Base-by-base conservation (phyloP, 2,888 invertebrate genomes). In the Chrysopilus asiliformis region DNA sequence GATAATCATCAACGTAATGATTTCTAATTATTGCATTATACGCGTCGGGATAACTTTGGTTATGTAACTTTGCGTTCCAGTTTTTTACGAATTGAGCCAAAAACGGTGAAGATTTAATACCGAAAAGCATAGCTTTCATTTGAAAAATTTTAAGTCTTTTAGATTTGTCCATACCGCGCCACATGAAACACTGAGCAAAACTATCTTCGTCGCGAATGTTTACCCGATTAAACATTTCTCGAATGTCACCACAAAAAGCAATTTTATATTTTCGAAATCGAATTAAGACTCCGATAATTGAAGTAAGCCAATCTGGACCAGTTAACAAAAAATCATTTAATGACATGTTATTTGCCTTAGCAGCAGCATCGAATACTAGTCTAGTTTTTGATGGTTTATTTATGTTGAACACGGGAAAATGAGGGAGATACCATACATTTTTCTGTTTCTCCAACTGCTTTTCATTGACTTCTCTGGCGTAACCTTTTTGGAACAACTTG, bases 191-290 rank as follows among this genome's bases (percentile, higher is more conserved):
- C n/a, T n/a, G n/a, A n/a, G n/a, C n/a, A n/a, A n/a, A n/a, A n/a
- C n/a, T n/a, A n/a, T n/a, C n/a, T n/a, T n/a, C n/a, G n/a, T n/a
- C n/a, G n/a, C n/a, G n/a, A n/a, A n/a, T n/a, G n/a, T n/a, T n/a
- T n/a, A n/a, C n/a, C n/a, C n/a, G n/a, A n/a, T n/a, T n/a, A n/a
- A n/a, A n/a, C n/a, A n/a, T n/a, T n/a, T n/a, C n/a, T n/a, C n/a
- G n/a, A n/a, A n/a, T n/a, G n/a, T n/a, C n/a, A n/a, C n/a, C n/a
- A n/a, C n/a, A n/a, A n/a, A n/a, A n/a, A n/a, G n/a, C n/a, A n/a
- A n/a, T n/a, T n/a, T n/a, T n/a, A n/a, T n/a, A n/a, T 43, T 51
- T 50, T 10, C 58, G 43, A 43, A 61, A 61, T 2, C 53, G 48
- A 40, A 56, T 46, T 24, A 58, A 38, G 2, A 57, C 51, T 2